Evolutionary conservation across 2,888 invertebrate species (phyloP).

Genomic region (Nemotelus pantherinus): DNA sequence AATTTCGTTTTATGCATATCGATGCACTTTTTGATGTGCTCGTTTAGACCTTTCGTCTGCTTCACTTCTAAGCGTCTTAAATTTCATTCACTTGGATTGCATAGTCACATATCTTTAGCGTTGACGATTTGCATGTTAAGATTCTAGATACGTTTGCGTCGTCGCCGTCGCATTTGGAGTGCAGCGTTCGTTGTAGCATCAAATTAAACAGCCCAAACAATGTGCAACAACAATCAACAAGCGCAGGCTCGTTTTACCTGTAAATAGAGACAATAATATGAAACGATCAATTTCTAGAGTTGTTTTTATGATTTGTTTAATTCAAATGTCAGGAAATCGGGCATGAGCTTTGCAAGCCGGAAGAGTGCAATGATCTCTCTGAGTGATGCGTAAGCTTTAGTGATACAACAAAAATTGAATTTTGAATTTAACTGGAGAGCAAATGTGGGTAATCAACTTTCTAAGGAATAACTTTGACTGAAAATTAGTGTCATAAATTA

Average conservation of each 20-base stretch:
- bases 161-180: constrained; percentile 36
- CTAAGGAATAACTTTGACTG: too few species aligned
- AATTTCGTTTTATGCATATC: constrained; percentile 8
- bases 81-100: constrained; percentile 12
- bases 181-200: background rate
- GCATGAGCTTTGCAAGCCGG: too few species aligned
- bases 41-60: too few species aligned
- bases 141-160: constrained; percentile 26
- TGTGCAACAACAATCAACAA: background rate
- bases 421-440: too few species aligned
- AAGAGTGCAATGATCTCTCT: too few species aligned
- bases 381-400: too few species aligned
- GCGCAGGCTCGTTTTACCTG: constrained; percentile 23
- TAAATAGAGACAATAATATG: constrained; percentile 15
- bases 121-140: constrained; percentile 11
- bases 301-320: too few species aligned
- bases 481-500: too few species aligned
- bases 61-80: background rate
- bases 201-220: background rate
- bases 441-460: too few species aligned
- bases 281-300: background rate
- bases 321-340: too few species aligned
- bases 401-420: too few species aligned
- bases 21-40: background rate
- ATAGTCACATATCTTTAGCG: constrained; percentile 3